Evolutionary conservation across 1,140 invertebrate species (phyloP).

Genomic region (Drosophila persimilis): DNA sequence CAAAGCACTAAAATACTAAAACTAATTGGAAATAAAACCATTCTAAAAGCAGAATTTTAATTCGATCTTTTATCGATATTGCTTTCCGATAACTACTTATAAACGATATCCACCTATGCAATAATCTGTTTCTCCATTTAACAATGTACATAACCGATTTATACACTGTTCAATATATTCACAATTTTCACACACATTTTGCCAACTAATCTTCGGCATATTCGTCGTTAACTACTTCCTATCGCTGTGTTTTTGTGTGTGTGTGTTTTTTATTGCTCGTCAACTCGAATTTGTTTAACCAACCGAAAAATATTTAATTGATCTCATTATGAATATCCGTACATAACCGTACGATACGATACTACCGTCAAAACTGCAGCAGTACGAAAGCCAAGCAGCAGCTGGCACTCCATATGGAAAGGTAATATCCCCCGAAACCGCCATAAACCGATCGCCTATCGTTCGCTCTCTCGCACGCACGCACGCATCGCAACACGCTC

Average conservation of each 20-base stretch:
- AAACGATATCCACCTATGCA: background rate
- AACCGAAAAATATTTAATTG: conserved; percentile 28
- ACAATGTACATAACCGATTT: conserved; percentile 22
- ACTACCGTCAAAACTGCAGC: conserved; percentile 53
- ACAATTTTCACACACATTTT: conserved; percentile 24
- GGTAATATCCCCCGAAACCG: conserved; percentile 62
- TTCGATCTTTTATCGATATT: too few relatives aligned
- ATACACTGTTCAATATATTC: conserved; percentile 15
- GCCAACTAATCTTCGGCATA: conserved; percentile 40
- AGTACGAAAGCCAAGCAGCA: conserved; percentile 71
- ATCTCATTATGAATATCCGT: conserved; percentile 37
- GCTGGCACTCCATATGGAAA: conserved; percentile 76
- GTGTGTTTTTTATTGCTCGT: conserved; percentile 27
- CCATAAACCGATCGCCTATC: conserved; percentile 29
- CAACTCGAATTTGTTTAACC: conserved; percentile 20
- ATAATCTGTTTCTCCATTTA: conserved; percentile 18
- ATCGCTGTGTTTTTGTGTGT: conserved; percentile 41
- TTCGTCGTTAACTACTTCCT: conserved; percentile 6
- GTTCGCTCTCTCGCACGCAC: conserved; percentile 35
- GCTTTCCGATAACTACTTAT: too few relatives aligned
- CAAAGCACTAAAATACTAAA: background rate
- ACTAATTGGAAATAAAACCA: conserved; percentile 1
- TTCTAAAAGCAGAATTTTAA: too few relatives aligned
- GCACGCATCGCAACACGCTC: conserved; percentile 22
- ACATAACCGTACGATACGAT: conserved; percentile 30